A percentile compares a stretch with the other conserved stretches of the same genome.
Evolutionary conservation across 1,140 invertebrate species (phyloP).

Genomic region (Orius insidiosus): DNA sequence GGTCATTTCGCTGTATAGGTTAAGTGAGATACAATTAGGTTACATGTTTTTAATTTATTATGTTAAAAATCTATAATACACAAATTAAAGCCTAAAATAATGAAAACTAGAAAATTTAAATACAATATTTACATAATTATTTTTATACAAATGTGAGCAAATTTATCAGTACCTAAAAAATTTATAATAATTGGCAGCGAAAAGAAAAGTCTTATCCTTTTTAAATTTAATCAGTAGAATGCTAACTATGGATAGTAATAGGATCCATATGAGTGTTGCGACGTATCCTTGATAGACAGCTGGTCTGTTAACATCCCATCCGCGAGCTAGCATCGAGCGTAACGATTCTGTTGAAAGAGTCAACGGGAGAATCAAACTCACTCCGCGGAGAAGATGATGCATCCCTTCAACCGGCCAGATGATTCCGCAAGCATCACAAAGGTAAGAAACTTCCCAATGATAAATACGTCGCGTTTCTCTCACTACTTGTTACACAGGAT

Average conservation of each 20-base stretch:
- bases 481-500: constrained; percentile 76
- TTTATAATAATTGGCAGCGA: too few species aligned
- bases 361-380: constrained; percentile 69
- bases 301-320: constrained; percentile 64
- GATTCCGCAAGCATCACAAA: constrained; percentile 71
- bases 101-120: too few species aligned
- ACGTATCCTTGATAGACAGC: constrained; percentile 80
- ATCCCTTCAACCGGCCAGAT: constrained; percentile 80
- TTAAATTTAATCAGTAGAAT: constrained; percentile 61
- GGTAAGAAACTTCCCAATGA: constrained; percentile 90
- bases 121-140: too few species aligned
- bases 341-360: constrained; percentile 82
- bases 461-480: constrained; percentile 84
- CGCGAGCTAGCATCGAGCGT: constrained; percentile 72
- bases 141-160: too few species aligned
- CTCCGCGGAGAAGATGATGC: constrained; percentile 57
- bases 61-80: too few species aligned
- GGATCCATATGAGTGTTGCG: constrained; percentile 74
- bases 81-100: too few species aligned
- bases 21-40: too few species aligned
- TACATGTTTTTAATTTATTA: too few species aligned
- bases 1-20: too few species aligned
- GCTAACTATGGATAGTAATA: constrained; percentile 67
- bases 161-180: too few species aligned
- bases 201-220: constrained; percentile 33